Conservation (phyloP, 2,113 vertebrate species). For the Progne subis region DNA sequence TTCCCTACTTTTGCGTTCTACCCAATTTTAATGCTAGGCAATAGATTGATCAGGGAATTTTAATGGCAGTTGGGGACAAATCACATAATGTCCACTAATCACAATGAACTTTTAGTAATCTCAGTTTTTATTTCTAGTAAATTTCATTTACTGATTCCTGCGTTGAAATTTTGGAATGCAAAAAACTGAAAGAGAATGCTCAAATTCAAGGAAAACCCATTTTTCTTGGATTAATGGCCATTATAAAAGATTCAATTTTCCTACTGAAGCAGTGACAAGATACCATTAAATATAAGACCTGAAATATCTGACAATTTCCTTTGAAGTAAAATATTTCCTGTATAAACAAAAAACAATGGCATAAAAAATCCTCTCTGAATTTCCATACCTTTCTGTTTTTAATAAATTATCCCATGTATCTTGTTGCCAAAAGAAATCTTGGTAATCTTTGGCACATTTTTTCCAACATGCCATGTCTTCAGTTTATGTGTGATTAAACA, state of each 20-base stretch:
- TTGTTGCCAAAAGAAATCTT: neutral
- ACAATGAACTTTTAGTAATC: neutral
- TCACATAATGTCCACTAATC: neutral
- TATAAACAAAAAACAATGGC: neutral
- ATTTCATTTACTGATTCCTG: neutral
- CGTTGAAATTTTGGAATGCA: conserved; percentile 26
- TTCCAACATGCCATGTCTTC: neutral
- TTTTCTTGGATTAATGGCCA: conserved; percentile 14
- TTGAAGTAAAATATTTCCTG: conserved; percentile 34
- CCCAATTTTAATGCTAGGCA: neutral
- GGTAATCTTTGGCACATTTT: neutral
- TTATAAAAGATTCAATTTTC: neutral
- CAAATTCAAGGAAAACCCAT: neutral
- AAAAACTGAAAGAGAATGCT: neutral
- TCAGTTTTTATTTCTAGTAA: neutral
- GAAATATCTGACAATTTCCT: neutral
- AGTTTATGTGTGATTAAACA: neutral
- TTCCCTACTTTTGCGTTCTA: neutral
- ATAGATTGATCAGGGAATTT: neutral
- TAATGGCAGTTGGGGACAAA: neutral
- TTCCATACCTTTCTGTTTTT: conserved; percentile 26
- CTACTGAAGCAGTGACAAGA: conserved; percentile 13
- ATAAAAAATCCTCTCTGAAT: neutral
- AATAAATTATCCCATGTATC: neutral
- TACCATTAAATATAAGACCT: neutral